Base-by-base conservation (phyloP, 2,797 vertebrate genomes). In the Xenentodon cancila region DNA sequence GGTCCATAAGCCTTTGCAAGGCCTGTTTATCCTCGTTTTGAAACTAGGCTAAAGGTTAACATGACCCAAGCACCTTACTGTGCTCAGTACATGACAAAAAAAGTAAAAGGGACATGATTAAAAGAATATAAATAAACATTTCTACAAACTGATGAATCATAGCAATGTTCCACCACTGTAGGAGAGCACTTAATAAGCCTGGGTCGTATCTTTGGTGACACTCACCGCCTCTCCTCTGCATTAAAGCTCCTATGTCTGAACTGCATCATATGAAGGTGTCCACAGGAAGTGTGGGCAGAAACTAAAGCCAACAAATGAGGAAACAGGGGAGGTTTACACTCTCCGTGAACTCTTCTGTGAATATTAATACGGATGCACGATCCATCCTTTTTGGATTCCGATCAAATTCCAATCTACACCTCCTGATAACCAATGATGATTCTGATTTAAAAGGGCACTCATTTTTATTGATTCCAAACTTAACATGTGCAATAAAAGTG, bases 41-140 rank as follows among this genome's bases (percentile, higher is more conserved):
- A 52, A 75, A 69, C 27, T 58, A 47, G 59, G 43, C 48, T 60
- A 62, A 71, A 71, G 65, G 73, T 74, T 47, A 66, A 32, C 5
- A 0, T 55, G 22, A 56, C 32, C 34, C 21, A 42, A 9, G 40
- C 27, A 46, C 32, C 3, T 53, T 1, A 5, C 22, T 51, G 37
- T 13, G 34, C 6, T 47, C 34, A 25, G 45, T 27, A 45, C 45
- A 13, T 43, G 46, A 57, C 17, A 53, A 6, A 11, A 48, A 45
- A 40, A 40, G 37, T 40, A 3, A n/a, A 50, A 60, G 40, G 8
- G 1, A n/a, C 7, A 37, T 13, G 22, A 59, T 57, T 44, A 55
- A 58, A 50, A 60, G 4, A 18, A 15, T 34, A 48, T 54, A 51
- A 13, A 22, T 15, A 58, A 42, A 37, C 50, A 44, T 62, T 63